These are phyloP conservation scores for Ia io DNA, from an alignment of 2,113 vertebrate species.

Conservation along the genomic window DNA sequence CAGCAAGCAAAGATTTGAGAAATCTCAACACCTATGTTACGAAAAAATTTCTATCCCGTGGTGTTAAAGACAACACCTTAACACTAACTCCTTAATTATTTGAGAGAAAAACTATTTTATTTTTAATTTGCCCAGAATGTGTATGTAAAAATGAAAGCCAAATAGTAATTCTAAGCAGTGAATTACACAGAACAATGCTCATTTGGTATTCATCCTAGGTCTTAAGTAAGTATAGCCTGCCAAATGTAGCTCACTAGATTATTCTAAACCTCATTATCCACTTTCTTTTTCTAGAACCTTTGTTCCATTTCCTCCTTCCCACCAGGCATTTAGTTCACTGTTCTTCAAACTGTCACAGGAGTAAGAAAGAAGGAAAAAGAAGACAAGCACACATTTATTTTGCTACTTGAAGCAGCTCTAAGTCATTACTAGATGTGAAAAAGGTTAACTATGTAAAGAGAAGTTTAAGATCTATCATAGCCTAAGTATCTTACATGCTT, in stretches of 20 bases:
- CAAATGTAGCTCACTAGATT: constrained; percentile 2
- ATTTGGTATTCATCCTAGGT: constrained; percentile 17
- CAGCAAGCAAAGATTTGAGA: background rate
- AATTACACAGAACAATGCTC: background rate
- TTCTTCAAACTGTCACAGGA: constrained; percentile 8
- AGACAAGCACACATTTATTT: background rate
- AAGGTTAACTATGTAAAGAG: background rate
- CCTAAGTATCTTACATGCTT: background rate
- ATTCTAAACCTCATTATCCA: constrained; percentile 33
- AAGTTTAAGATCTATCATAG: background rate
- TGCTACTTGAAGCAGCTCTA: background rate
- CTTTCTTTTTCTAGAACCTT: constrained; percentile 46
- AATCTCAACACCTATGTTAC: background rate
- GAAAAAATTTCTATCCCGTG: background rate
- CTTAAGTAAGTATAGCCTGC: constrained; percentile 14
- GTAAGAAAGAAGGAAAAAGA: background rate
- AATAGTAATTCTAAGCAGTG: background rate
- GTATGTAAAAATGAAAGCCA: background rate
- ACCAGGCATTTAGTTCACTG: constrained; percentile 8
- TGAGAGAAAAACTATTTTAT: constrained; percentile 5
- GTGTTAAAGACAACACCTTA: background rate
- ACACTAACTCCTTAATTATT: background rate
- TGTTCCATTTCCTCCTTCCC: constrained; percentile 38
- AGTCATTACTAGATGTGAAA: background rate
- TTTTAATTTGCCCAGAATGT: constrained; percentile 32